Evolutionary conservation across 2,888 invertebrate species (phyloP), one percentile per base, ranked within the genome.

Genomic region (Torymus texanus): DNA sequence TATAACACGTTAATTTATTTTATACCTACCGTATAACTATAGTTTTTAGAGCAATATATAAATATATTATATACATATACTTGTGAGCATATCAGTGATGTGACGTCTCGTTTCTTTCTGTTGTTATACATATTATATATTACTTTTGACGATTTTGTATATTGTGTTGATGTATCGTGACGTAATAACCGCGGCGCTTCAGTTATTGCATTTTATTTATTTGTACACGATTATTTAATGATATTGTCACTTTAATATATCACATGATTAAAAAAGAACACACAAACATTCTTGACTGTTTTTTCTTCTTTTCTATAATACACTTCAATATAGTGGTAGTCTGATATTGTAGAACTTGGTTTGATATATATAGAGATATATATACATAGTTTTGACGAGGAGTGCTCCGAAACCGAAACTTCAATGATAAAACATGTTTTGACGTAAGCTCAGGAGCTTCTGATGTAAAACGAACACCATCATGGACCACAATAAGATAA

Each of bases 401-500:
- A 55, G 75, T 81, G 75, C 82, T 82, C 81, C 67, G 29, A 81
- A 82, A 79, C 65, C 70, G 61, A 50, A 73, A 77, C 63, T 50
- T 18, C 14, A 71, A 55, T 55, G 63, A 58, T 61, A 41, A 5
- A 68, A 29, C 21, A 21, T 61, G 14, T 63, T 77, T 68, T 62
- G 29, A 59, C 21, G 13, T 16, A 61, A 62, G 61, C 41, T 70
- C 29, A 50, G n/a, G 18, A 78, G 66, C 66, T 68, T 62, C 56
- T 67, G 58, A 71, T 14, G 21, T 68, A 63, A 72, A 81, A 73
- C 29, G 63, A 82, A 81, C 81, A 83, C 78, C 81, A 81, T 72
- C 78, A 82, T 81, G 82, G 84, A 83, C 81, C 82, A 83, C 70
- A 72, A 76, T 67, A 81, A 72, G 62, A 80, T 67, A 67, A 81